Evolutionary conservation across 2,888 invertebrate genomes (phyloP), one percentile per base, ranked within the genome.

Genomic region (Melinopterus prodromus): DNA sequence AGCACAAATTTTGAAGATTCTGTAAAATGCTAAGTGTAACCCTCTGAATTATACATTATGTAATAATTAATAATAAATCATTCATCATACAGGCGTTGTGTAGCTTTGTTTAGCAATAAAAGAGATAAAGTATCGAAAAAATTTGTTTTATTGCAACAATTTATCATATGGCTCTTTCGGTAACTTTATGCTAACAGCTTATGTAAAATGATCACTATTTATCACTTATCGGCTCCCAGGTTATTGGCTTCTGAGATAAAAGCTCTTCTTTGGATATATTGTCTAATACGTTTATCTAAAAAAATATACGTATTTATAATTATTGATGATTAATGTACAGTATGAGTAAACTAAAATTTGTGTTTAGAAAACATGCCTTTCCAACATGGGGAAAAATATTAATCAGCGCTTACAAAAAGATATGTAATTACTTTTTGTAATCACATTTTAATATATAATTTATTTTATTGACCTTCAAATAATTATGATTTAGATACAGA

Each of bases 111-210:
- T 15, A 26, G 16, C 35, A 14, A 71, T 71, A 70, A 70, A 70
- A n/a, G 15, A 12, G 14, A 9, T 71, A 26, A 16, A 4, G 15
- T 71, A 16, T 71, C 7, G 16, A 12, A 15, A 71, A 71, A 16
- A 14, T 5, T 26, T 12, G 12, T 71, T 26, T 15, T 16, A 15
- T 16, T 26, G 16, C 16, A 71, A 6, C 6, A 14, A 71, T 16
- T 85, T 35, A n/a, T n/a, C n/a, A n/a, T n/a, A n/a, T 95, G 84
- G 93, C 94, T 0, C 87, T 89, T 16, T 95, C 95, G 84, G 93
- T 38, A n/a, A 69, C 69, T 77, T 26, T 26, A n/a, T n/a, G n/a
- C n/a, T 26, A 26, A 26, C 26, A 26, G 26, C 26, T 26, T 2
- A 26, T 26, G 3, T 26, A 2, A 26, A 26, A 1, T 26, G 26